phyloP scores from a whole-genome alignment of 2,113 vertebrate genomes.

The Gymnobelideus leadbeateri region DNA sequence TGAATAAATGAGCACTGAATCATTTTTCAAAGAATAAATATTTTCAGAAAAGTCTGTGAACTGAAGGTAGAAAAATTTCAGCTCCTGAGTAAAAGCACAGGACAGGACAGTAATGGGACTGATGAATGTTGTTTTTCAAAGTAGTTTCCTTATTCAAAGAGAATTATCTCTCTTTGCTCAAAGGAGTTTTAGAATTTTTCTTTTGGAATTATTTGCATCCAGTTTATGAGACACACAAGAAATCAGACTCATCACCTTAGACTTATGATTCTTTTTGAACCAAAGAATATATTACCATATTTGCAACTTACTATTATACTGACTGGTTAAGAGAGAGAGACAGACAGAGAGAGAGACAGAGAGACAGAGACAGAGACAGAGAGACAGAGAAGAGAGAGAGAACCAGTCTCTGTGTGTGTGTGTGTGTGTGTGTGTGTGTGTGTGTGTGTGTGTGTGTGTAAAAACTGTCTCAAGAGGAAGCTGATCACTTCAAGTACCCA shows the following conservation, averaged over 20 bases:
- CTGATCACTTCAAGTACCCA: constrained; percentile 52
- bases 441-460: neutral
- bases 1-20: neutral
- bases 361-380: no score
- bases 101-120: neutral
- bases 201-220: neutral
- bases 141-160: neutral
- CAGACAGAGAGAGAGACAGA: no score
- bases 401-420: neutral
- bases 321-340: neutral
- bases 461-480: constrained; percentile 23
- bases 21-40: neutral
- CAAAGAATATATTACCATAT: neutral
- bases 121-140: neutral
- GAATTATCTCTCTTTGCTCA: neutral
- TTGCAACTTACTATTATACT: neutral
- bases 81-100: neutral
- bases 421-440: no score
- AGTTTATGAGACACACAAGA: neutral
- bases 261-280: neutral
- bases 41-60: neutral
- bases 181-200: neutral
- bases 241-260: neutral
- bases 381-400: no score
- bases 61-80: neutral